Conservation (phyloP, 2,888 invertebrate genomes). For the Amphipyra tragopoginis region DNA sequence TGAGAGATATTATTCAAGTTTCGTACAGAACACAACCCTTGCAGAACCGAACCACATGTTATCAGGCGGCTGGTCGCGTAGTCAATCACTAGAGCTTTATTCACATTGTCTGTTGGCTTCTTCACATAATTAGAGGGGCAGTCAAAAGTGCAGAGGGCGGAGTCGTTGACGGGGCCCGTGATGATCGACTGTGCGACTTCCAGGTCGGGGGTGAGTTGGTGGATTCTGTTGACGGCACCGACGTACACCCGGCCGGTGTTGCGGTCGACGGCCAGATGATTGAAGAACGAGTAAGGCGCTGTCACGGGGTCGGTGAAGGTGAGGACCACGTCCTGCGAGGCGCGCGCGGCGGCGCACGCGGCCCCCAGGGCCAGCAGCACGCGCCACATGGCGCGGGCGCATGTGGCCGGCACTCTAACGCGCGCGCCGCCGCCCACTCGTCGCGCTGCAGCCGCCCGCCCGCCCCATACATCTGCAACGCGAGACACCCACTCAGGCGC, state of each 20-base stretch:
- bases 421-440: conserved; percentile 79
- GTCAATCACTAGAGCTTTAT: conserved; percentile 98
- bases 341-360: conserved; percentile 88
- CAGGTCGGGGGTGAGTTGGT: conserved; percentile 97
- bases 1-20: conserved; percentile 96
- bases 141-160: conserved; percentile 96
- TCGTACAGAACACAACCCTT: conserved; percentile 97
- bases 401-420: conserved; percentile 87
- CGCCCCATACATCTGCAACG: conserved; percentile 87
- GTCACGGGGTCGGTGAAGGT: conserved; percentile 91
- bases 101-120: conserved; percentile 96
- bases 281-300: conserved; percentile 93
- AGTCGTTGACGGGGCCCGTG: conserved; percentile 97
- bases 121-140: conserved; percentile 94
- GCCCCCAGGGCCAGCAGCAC: conserved; percentile 90
- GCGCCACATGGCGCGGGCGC: conserved; percentile 89
- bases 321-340: conserved; percentile 92
- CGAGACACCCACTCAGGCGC: conserved; percentile 87
- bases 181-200: conserved; percentile 93
- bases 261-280: conserved; percentile 97
- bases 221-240: conserved; percentile 97
- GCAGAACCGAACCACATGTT: conserved; percentile 97
- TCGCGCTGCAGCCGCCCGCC: conserved; percentile 76
- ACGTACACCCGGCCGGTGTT: conserved; percentile 96
- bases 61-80: conserved; percentile 96